Evolutionary conservation across 2,888 invertebrate species (phyloP), one percentile per base, ranked within the genome.

Genomic region (Ecdyonurus torrentis): DNA sequence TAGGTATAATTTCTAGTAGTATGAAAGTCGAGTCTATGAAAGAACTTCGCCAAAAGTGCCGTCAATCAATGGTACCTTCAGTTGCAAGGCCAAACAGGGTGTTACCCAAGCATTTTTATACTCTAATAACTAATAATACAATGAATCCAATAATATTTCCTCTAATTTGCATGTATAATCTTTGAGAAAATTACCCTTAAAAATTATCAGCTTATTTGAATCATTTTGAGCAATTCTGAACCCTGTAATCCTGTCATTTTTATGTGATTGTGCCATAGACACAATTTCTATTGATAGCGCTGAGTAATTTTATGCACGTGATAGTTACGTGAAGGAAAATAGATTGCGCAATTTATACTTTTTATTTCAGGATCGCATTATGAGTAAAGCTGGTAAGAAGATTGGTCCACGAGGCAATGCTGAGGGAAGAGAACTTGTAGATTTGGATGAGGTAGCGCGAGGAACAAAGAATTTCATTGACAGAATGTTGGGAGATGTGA

Each of bases 401-500:
- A 37, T 37, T 37, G 37, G 37, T n/a, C 55, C 10, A 55, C 10
- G 55, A 20, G 55, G 55, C 63, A 70, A 69, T 63, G 80, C 78
- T 52, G 72, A 76, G 59, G 75, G 80, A 63, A 81, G 81, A 71
- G 79, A 80, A 66, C 78, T 81, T 18, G 78, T 79, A 65, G 81
- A 80, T 71, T 80, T 85, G 70, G 83, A 83, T 68, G 84, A 84
- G 70, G 72, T 77, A 3, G 74, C 76, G 1, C 76, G 77, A 67
- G 79, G 80, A 66, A 84, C 86, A 1, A 86, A 85, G 72, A 81
- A 83, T 66, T 80, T 86, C 67, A 77, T 91, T 62, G 86, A 89
- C 68, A 85, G 83, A 74, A 78, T 89, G 61, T 77, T 91, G 65
- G 83, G 84, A 58, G 91, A 94, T 72, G 84, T 94, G 65, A 87